Conservation (phyloP, 1,140 invertebrate genomes). For the Euwallacea similis region DNA sequence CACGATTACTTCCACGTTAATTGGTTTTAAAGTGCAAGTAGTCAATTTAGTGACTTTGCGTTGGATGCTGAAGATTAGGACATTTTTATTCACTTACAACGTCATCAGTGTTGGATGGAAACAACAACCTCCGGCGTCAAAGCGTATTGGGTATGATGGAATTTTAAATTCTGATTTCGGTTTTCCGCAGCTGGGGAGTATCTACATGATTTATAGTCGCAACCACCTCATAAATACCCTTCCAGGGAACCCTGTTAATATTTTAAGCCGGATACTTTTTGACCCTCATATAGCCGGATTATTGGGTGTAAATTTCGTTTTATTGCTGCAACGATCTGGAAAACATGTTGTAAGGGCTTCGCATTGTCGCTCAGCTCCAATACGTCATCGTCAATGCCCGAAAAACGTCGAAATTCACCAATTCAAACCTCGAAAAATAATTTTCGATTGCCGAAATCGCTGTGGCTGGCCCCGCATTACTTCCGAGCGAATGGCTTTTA, state of each 20-base stretch:
- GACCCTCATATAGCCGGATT: conserved; percentile 19
- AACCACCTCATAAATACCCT: conserved; percentile 19
- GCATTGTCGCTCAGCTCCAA: no score
- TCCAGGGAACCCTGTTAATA: conserved; percentile 22
- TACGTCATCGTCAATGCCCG: not conserved
- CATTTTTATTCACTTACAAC: no score
- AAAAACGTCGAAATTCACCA: not conserved
- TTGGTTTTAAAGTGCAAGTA: no score
- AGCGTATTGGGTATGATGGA: conserved; percentile 10
- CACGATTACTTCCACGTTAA: no score
- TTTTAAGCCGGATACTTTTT: conserved; percentile 21
- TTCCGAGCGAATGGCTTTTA: conserved; percentile 38
- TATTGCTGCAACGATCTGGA: conserved; percentile 3
- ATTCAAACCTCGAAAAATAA: conserved; percentile 19
- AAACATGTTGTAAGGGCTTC: conserved; percentile 4
- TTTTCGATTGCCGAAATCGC: conserved; percentile 29
- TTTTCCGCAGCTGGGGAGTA: conserved; percentile 15
- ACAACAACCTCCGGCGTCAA: not conserved
- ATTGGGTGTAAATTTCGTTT: conserved; percentile 24
- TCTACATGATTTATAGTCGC: conserved; percentile 21
- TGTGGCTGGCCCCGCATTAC: conserved; percentile 22
- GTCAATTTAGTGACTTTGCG: no score
- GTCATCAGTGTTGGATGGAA: no score
- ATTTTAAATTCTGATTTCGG: conserved; percentile 34
- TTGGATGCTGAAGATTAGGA: no score